phyloP scores from a whole-genome alignment of 2,888 invertebrate species.

The Melanophora roralis region DNA sequence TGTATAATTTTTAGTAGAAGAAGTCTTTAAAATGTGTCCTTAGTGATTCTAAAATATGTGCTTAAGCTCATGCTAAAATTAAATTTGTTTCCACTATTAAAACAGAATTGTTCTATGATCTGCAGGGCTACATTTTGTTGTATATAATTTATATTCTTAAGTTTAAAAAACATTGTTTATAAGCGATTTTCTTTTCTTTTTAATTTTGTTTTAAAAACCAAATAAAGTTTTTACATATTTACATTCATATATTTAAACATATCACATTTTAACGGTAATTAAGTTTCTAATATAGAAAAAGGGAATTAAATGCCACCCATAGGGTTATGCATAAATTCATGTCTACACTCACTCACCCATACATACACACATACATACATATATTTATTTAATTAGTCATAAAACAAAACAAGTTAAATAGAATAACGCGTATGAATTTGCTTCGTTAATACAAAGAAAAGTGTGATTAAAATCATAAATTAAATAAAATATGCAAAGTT shows the following conservation, averaged over 20 bases:
- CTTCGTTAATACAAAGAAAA: not conserved
- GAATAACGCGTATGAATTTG: not conserved
- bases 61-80: no score
- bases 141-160: no score
- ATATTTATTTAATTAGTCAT: not conserved
- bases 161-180: no score
- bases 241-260: no score
- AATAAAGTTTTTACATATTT: no score
- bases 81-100: no score
- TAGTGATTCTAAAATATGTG: no score
- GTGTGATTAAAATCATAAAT: constrained; percentile 23
- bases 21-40: no score
- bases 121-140: no score
- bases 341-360: not conserved
- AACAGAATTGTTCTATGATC: no score
- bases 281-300: not conserved
- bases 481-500: not conserved
- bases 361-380: not conserved
- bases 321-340: not conserved
- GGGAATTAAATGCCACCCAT: no score
- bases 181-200: not conserved
- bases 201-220: constrained; percentile 21
- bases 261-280: constrained; percentile 24
- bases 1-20: no score
- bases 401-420: not conserved